A percentile compares a stretch with the other conserved stretches of the same genome.
Conservation (phyloP, 2,113 vertebrate species). For the Microtus ochrogaster region DNA sequence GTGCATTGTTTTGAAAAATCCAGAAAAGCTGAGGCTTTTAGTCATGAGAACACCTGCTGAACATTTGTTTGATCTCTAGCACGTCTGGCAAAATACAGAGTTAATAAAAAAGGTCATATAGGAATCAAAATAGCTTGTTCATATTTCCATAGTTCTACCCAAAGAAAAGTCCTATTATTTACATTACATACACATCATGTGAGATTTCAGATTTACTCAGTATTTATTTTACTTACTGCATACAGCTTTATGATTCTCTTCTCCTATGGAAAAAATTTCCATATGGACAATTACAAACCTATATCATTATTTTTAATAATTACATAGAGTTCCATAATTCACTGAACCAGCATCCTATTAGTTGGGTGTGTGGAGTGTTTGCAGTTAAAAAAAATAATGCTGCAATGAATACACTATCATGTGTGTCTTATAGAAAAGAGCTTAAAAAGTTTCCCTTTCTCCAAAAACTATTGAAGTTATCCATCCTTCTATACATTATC, state of each 20-base stretch:
- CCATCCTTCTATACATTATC: neutral
- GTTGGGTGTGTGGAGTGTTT: constrained; percentile 2
- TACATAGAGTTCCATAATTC: neutral
- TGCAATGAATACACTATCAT: neutral
- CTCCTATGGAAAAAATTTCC: neutral
- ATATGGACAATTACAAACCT: neutral
- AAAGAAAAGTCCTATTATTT: constrained; percentile 35
- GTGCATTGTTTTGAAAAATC: neutral
- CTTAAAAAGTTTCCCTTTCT: constrained; percentile 30
- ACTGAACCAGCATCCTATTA: neutral
- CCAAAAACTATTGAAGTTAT: constrained; percentile 25
- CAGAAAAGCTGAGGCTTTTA: neutral
- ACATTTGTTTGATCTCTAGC: neutral
- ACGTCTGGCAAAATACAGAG: neutral
- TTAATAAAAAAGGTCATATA: constrained; percentile 20
- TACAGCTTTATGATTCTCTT: neutral
- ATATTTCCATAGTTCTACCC: neutral
- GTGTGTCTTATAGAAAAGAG: constrained; percentile 4
- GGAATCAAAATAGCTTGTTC: constrained; percentile 23
- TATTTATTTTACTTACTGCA: neutral
- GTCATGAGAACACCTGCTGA: neutral
- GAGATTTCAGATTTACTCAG: constrained; percentile 34
- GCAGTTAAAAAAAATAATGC: neutral
- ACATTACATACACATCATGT: neutral
- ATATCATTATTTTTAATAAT: constrained; percentile 10